phyloP scores from a whole-genome alignment of 64 coral and sea anemone species.

The Stichodactyla mertensii region DNA sequence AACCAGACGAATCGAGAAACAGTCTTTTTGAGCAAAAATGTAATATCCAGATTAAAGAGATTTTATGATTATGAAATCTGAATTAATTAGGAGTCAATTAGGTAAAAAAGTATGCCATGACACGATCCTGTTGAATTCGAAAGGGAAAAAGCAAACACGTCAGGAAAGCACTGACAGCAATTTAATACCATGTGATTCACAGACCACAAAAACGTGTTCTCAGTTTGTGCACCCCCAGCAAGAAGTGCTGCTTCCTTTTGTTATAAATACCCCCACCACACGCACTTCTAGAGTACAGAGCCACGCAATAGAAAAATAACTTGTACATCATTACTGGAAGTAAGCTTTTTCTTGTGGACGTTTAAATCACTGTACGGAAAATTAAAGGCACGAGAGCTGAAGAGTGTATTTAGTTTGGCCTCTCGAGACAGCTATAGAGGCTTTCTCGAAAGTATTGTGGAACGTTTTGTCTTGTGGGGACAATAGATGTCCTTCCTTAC shows the following conservation, averaged over 20 bases:
- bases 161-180: neutral
- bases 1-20: too few relatives aligned
- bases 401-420: neutral
- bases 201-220: slow-evolving; percentile 22
- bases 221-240: neutral
- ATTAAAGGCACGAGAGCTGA: neutral
- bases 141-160: slow-evolving; percentile 17
- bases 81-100: too few relatives aligned
- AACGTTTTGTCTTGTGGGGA: neutral
- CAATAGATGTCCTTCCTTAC: slow-evolving; percentile 19
- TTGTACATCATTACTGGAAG: neutral
- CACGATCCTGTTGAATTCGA: neutral
- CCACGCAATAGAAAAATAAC: neutral
- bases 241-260: neutral
- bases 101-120: too few relatives aligned
- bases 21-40: too few relatives aligned
- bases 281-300: neutral
- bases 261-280: neutral
- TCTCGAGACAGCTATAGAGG: neutral
- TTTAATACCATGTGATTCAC: neutral
- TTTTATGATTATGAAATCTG: too few relatives aligned
- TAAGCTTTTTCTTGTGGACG: too few relatives aligned
- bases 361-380: neutral
- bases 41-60: too few relatives aligned
- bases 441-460: neutral